A percentile compares a stretch with the other conserved stretches of the same genome.
phyloP scores from a whole-genome alignment of 2,797 vertebrate genomes.

The Chelonia mydas region DNA sequence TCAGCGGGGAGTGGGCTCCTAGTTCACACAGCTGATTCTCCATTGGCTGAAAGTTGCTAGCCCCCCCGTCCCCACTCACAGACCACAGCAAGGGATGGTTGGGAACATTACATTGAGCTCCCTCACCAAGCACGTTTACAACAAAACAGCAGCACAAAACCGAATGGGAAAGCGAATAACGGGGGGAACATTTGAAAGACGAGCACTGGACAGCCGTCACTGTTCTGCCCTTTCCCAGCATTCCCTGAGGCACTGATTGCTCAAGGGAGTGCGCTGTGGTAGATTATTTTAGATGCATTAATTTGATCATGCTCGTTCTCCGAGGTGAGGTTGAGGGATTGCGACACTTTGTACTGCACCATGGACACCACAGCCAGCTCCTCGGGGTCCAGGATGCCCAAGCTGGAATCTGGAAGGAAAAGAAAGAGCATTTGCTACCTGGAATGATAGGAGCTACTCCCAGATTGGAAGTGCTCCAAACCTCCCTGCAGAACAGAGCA shows the following conservation, averaged over 20 bases:
- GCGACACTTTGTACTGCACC: background rate
- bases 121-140: background rate
- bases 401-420: background rate
- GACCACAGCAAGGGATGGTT: background rate
- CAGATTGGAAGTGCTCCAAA: background rate
- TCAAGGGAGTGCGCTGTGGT: background rate
- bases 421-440: background rate
- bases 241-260: background rate
- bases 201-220: background rate
- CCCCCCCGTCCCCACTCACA: background rate
- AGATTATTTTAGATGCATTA: background rate
- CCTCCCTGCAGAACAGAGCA: background rate
- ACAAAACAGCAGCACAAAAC: background rate
- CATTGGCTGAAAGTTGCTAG: background rate
- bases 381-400: background rate
- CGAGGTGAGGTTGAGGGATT: background rate
- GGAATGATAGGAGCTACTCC: background rate
- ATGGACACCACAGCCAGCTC: background rate
- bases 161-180: background rate
- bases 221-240: background rate
- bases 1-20: background rate
- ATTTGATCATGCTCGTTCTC: background rate
- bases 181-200: background rate
- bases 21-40: background rate
- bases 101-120: background rate